Evolutionary conservation across 2,113 vertebrate genomes (phyloP), one percentile per base, ranked within the genome.

Genomic region (Hepsetus odoe): DNA sequence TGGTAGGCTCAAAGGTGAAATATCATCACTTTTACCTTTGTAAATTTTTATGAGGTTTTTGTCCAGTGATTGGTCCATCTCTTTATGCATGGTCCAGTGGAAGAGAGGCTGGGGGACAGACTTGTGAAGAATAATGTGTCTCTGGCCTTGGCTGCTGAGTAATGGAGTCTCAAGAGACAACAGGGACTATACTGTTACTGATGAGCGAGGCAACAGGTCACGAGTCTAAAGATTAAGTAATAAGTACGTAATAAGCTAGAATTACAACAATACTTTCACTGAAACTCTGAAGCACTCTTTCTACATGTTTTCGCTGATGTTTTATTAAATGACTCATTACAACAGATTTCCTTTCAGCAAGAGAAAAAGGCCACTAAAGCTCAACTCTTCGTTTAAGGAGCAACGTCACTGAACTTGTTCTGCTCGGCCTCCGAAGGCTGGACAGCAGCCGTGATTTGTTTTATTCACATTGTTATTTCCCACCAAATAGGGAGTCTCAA

Each of bases 1-100:
- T 20, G 42, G 9, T 6, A 5, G 22, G 44, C 6, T 46, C 74
- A 76, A 76, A 66, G 46, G 46, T 76, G 59, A 75, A 65, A 55
- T 13, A 55, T 24, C 33, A 24, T 4, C 32, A 53, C 22, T 49
- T 53, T 76, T 40, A 76, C 55, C 61, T 76, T 49, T 53, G 20
- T 35, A 64, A 64, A 51, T 30, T 10, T 13, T 53, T 42, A 38
- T 75, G 16, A 64, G 30, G 1, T 11, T 32, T 32, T 5, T 49
- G 12, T 4, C 24, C 61, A 38, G 74, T 1, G 55, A 28, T 16
- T 76, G 3, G 14, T 24, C 38, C 61, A 30, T 38, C 56, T 7
- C 9, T 30, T 32, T 55, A 0, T 55, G 51, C n/a, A 55, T 22
- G 51, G 7, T 55, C 22, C n/a, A 22, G n/a, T 55, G 51, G n/a